Conservation (phyloP, 2,113 vertebrate species). For the Oncorhynchus clarkii region DNA sequence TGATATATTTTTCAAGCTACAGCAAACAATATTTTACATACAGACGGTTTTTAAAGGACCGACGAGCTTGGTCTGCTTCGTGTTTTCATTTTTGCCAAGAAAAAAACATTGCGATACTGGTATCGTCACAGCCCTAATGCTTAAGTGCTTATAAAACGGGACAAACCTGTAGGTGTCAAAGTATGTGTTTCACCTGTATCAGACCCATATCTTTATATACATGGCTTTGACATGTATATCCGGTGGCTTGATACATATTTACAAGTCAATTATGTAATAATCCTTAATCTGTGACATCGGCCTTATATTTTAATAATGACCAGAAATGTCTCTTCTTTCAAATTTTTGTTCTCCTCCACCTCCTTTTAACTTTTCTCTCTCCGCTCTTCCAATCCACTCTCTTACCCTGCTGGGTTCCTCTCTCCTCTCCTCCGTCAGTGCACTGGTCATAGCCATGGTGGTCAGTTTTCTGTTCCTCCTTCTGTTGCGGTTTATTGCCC, state of each 20-base stretch:
- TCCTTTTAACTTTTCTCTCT: no score
- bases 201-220: neutral
- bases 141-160: neutral
- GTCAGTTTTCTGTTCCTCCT: conserved; percentile 84
- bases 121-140: neutral
- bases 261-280: neutral
- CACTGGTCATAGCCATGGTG: conserved; percentile 78
- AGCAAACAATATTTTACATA: no score
- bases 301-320: neutral
- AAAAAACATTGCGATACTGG: no score
- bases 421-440: conserved; percentile 59
- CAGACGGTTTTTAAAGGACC: no score
- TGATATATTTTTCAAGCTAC: no score
- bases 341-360: no score
- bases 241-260: neutral
- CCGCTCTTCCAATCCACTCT: neutral
- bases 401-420: neutral
- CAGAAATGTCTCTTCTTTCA: neutral
- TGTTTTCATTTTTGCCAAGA: no score
- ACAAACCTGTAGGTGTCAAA: neutral
- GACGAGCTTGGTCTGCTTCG: no score
- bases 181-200: neutral
- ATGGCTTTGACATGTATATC: no score
- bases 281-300: neutral
- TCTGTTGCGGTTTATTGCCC: conserved; percentile 80